Evolutionary conservation across 92 coral and sea anemone genomes (phyloP).

Genomic region (Siderastrea radians): DNA sequence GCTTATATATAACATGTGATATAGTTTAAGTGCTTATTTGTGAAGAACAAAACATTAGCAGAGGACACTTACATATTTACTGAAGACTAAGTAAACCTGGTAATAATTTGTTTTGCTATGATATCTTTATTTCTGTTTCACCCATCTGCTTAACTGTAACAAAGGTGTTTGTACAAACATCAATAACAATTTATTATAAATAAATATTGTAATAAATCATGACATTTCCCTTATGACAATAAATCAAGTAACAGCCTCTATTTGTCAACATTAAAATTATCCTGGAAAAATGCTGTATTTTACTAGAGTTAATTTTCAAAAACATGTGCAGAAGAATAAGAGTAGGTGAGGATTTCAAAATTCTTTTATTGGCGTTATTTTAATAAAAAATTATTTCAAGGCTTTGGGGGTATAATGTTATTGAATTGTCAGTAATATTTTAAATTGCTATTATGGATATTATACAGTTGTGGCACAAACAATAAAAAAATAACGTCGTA

Average conservation of each 20-base stretch:
- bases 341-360: conserved; percentile 11
- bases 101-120: too few relatives aligned
- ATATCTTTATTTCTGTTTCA: too few relatives aligned
- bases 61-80: neutral
- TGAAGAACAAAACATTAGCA: neutral
- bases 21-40: neutral
- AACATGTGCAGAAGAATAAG: conserved; percentile 1
- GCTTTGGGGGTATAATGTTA: conserved; percentile 1
- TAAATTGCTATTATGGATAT: conserved; percentile 1
- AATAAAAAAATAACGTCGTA: conserved; percentile 8
- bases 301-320: neutral
- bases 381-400: conserved; percentile 6
- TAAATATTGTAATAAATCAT: conserved; percentile 4
- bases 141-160: too few relatives aligned
- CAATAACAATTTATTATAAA: too few relatives aligned
- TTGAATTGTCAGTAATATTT: neutral
- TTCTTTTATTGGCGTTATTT: conserved; percentile 5
- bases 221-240: neutral
- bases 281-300: conserved; percentile 4
- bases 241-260: neutral
- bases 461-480: neutral
- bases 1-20: too few relatives aligned
- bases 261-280: neutral
- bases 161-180: too few relatives aligned
- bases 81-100: too few relatives aligned